phyloP scores from a whole-genome alignment of 2,113 vertebrate genomes.

The Forbesichthys papilliferus region DNA sequence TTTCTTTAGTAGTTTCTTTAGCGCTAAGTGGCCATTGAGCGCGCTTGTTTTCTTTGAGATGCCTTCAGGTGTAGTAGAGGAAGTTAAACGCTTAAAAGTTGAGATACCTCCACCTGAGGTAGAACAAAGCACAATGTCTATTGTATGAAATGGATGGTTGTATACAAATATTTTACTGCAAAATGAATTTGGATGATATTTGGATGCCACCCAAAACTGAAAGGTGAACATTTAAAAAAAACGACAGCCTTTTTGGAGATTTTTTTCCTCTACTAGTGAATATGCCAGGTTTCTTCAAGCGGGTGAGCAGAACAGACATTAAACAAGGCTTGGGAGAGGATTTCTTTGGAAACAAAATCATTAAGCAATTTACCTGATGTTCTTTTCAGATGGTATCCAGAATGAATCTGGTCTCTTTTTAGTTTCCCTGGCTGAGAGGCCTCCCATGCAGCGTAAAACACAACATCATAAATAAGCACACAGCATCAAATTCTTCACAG shows the following conservation, averaged over 20 bases:
- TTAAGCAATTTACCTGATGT: conserved; percentile 54
- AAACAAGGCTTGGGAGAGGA: conserved; percentile 40
- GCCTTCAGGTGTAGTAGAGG: conserved; percentile 18
- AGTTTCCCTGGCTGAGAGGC: conserved; percentile 13
- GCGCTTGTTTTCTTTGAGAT: conserved; percentile 48
- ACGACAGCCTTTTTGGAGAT: no score
- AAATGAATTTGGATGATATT: no score
- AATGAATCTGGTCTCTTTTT: conserved; percentile 34
- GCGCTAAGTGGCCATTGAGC: conserved; percentile 50
- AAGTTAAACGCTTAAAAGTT: no score
- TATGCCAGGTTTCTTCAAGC: conserved; percentile 55
- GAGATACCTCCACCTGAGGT: no score
- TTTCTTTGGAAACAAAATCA: conserved; percentile 54
- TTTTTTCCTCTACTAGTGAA: conserved; percentile 1
- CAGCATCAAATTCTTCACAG: not conserved
- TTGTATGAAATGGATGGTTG: no score
- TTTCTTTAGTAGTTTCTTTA: conserved; percentile 21
- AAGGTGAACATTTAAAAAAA: no score
- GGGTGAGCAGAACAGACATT: conserved; percentile 47
- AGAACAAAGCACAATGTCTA: no score
- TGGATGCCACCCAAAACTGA: no score
- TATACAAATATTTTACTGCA: no score
- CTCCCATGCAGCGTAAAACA: conserved; percentile 11
- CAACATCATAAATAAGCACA: not conserved
- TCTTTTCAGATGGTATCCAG: conserved; percentile 38